Evolutionary conservation across 2,113 vertebrate genomes (phyloP), one percentile per base, ranked within the genome.

Genomic region (Chloebia gouldiae): DNA sequence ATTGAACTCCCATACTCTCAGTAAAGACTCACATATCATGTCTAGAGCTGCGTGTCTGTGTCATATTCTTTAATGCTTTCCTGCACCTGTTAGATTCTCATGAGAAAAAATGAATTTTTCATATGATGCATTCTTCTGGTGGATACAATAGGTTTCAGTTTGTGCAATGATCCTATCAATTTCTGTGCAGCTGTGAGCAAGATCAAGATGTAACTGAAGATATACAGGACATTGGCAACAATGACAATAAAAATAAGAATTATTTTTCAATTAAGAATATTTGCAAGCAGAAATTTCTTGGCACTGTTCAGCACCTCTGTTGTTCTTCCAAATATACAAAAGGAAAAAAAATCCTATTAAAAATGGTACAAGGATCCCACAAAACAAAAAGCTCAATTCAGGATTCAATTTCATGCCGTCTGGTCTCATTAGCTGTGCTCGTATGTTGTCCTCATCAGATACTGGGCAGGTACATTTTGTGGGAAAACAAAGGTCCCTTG

Each of bases 61-160:
- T 59, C 75, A 37, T 96, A 88, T 83, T 92, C 85, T 91, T 93
- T 70, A 94, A 86, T 78, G 66, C 76, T 93, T 81, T 81, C 88
- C 57, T 88, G 90, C 95, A 97, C 92, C 94, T 97, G 93, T 92
- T 94, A 80, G 64, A 78, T 51, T 95, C 79, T 92, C 93, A 88
- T 71, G 95, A 96, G 94, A 88, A 96, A 96, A 96, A 96, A 96
- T 86, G 30, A 90, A 68, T 95, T 96, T 94, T 96, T 94, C 72
- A 49, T 90, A 84, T 37, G 88, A 94, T 71, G 68, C 85, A 96
- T 97, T 96, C 56, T 94, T 96, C 60, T 86, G 47, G 64, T 92
- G 76, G 81, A 95, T 94, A 95, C 90, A 97, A 90, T 90, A 93
- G 68, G 60, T 95, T 95, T 97, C 95, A 90, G 85, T 87, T 93